Percentiles rank a stretch among this genome's conserved stretches.
These are phyloP conservation scores for Cygnus atratus DNA, from an alignment of 2,113 vertebrate species.

Conservation along the genomic window DNA sequence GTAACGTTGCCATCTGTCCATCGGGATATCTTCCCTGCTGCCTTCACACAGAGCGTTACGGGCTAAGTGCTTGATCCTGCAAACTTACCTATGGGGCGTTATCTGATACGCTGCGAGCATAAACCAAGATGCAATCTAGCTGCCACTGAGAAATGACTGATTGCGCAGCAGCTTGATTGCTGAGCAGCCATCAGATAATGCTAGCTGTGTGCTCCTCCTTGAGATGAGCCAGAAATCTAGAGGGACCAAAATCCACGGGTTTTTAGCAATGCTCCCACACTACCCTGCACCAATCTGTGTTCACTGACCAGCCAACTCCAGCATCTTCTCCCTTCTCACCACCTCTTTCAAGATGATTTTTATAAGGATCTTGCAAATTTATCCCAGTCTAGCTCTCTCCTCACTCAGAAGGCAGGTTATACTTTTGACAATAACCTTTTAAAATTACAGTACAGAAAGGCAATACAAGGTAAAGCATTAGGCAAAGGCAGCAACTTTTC, in stretches of 20 bases:
- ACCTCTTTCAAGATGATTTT: not conserved
- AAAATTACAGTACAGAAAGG: not conserved
- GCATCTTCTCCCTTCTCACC: not conserved
- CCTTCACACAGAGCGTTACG: accelerated
- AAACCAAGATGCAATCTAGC: not conserved
- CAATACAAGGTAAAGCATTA: not conserved
- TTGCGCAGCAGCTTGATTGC: not conserved
- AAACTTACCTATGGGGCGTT: not conserved
- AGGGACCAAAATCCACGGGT: not conserved
- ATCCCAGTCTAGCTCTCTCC: not conserved
- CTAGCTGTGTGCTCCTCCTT: not conserved
- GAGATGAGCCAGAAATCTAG: not conserved
- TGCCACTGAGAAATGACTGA: not conserved
- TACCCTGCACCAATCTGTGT: not conserved
- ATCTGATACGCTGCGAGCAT: not conserved
- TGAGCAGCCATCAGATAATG: not conserved
- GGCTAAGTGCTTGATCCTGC: not conserved
- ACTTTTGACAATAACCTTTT: not conserved
- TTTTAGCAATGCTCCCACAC: not conserved
- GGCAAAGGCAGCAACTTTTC: not conserved
- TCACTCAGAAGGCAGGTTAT: not conserved
- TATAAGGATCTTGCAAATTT: not conserved
- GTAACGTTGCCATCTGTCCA: not conserved
- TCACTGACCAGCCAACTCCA: not conserved
- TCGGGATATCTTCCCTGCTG: not conserved